A percentile compares a stretch with the other conserved stretches of the same genome.
phyloP scores from a whole-genome alignment of 2,888 invertebrate species.

The Dromius quadrimaculatus region DNA sequence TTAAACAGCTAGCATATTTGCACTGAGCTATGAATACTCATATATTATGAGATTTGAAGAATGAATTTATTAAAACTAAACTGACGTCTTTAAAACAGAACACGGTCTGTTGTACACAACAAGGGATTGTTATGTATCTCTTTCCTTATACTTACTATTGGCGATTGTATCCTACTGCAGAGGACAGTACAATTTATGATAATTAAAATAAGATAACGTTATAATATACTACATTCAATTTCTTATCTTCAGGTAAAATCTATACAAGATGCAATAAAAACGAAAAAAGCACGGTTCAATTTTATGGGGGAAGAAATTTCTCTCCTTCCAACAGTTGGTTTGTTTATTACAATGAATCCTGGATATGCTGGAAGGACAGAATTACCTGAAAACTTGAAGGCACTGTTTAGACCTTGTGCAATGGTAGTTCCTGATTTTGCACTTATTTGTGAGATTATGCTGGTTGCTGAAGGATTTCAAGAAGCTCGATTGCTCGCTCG shows the following conservation, averaged over 20 bases:
- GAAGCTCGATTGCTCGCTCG: constrained; percentile 90
- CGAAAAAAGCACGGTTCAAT: constrained; percentile 81
- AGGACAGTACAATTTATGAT: too few species aligned
- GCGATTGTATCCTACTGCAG: too few species aligned
- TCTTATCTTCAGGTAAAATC: constrained; percentile 67
- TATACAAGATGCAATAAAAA: constrained; percentile 88
- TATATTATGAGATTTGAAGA: too few species aligned
- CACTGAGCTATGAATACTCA: too few species aligned
- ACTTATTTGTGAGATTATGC: constrained; percentile 96
- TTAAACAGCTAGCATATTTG: too few species aligned
- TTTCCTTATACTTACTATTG: too few species aligned
- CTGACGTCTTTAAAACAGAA: too few species aligned
- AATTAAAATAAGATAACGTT: background rate
- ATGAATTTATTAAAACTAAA: too few species aligned
- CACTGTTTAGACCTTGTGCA: constrained; percentile 88
- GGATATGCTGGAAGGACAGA: constrained; percentile 94
- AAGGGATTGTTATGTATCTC: too few species aligned
- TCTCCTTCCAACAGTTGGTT: constrained; percentile 83
- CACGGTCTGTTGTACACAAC: too few species aligned
- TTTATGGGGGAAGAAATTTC: constrained; percentile 87
- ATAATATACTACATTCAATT: background rate
- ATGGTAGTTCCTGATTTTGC: constrained; percentile 99
- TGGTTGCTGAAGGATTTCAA: constrained; percentile 95
- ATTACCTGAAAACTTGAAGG: constrained; percentile 84
- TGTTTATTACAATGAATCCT: constrained; percentile 98